A percentile compares a stretch with the other conserved stretches of the same genome.
These are phyloP conservation scores for Oenanthe melanoleuca DNA, from an alignment of 2,113 vertebrate genomes.

Conservation along the genomic window DNA sequence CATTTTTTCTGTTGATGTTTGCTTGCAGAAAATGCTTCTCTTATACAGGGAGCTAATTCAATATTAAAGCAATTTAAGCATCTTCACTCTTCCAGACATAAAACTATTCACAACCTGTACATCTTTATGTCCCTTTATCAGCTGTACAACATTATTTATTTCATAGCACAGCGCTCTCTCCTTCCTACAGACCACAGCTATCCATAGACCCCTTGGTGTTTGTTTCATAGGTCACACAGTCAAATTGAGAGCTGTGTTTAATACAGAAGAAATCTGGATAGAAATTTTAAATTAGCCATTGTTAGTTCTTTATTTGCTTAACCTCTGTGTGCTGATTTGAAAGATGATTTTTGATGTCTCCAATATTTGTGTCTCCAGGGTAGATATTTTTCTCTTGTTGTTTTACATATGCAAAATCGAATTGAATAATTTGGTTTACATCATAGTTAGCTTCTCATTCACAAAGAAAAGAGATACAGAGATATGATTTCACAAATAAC, in stretches of 20 bases:
- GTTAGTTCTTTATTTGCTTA: not conserved
- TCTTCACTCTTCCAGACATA: not conserved
- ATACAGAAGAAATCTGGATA: not conserved
- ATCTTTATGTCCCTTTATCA: not conserved
- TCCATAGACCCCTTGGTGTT: not conserved
- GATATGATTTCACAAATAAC: not conserved
- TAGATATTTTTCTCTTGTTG: not conserved
- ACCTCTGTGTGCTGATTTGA: not conserved
- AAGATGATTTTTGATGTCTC: not conserved
- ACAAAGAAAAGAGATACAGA: not conserved
- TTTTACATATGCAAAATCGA: not conserved
- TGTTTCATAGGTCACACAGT: not conserved
- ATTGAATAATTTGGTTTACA: not conserved
- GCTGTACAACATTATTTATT: not conserved
- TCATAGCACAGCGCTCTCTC: not conserved
- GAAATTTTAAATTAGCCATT: not conserved
- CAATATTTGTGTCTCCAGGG: not conserved
- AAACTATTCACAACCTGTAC: not conserved
- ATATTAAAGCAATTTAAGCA: not conserved
- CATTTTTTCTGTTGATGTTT: not conserved
- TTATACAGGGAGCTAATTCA: not conserved
- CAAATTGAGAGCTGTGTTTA: not conserved
- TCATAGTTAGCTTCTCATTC: not conserved
- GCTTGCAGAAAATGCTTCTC: not conserved
- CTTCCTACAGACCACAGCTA: not conserved